These are phyloP conservation scores for Ophiodon elongatus DNA, from an alignment of 2,113 vertebrate genomes.

Conservation along the genomic window DNA sequence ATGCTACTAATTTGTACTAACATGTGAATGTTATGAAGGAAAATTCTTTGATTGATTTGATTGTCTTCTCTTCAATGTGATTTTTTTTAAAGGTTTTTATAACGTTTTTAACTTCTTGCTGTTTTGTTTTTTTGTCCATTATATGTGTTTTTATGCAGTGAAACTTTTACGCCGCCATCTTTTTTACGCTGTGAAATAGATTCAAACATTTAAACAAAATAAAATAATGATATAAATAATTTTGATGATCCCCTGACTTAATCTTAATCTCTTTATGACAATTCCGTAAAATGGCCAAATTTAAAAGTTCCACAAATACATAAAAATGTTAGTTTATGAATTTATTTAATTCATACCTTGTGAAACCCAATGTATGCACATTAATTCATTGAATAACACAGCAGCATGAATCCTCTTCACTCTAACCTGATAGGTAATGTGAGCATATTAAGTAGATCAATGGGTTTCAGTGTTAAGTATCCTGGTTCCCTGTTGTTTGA, in stretches of 20 bases:
- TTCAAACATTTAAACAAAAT: background rate
- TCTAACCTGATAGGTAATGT: background rate
- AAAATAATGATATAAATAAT: background rate
- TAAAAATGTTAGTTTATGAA: background rate
- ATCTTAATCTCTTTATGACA: background rate
- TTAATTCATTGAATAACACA: conserved; percentile 6
- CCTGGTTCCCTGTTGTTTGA: conserved; percentile 10
- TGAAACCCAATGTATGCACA: background rate
- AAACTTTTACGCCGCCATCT: background rate
- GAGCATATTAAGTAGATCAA: background rate
- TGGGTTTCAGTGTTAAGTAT: background rate
- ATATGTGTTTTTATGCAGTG: background rate
- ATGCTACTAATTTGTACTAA: no score
- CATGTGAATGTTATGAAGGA: no score
- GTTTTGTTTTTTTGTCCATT: no score
- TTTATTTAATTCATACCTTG: background rate
- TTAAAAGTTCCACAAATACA: background rate
- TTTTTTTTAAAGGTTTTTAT: no score
- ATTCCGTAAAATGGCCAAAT: background rate
- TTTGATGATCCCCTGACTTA: background rate
- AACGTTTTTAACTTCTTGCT: no score
- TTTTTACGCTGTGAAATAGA: background rate
- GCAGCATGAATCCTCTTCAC: background rate
- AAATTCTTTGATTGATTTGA: no score
- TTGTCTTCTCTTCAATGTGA: no score